Percentiles rank a stretch among this genome's conserved stretches.
Conservation (phyloP, 1,140 invertebrate species). For the Paralvinella palmiformis region DNA sequence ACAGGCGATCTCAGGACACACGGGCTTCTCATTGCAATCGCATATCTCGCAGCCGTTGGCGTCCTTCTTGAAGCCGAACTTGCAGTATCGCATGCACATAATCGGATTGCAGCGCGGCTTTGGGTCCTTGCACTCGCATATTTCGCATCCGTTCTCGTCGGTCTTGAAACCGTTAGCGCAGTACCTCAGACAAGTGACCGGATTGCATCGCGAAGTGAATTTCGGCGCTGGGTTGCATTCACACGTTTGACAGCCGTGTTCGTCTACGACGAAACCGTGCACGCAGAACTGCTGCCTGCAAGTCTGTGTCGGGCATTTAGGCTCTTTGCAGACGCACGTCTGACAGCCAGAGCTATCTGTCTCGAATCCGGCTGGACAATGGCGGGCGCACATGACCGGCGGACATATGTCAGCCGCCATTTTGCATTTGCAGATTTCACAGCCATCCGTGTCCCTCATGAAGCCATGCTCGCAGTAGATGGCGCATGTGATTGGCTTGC, state of each 20-base stretch:
- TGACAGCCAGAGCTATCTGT: conserved; percentile 6
- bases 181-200: neutral
- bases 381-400: neutral
- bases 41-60: conserved; percentile 9
- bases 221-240: neutral
- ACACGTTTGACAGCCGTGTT: conserved; percentile 10
- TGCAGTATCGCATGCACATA: neutral
- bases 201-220: neutral
- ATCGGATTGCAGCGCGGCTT: neutral
- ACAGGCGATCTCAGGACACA: neutral
- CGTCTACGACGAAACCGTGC: conserved; percentile 7
- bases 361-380: neutral
- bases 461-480: conserved; percentile 6
- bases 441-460: neutral
- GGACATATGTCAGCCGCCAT: neutral
- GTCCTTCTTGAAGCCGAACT: conserved; percentile 9
- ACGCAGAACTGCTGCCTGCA: conserved; percentile 3
- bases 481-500: neutral
- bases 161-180: conserved; percentile 7
- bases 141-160: conserved; percentile 13
- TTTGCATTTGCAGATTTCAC: conserved; percentile 10
- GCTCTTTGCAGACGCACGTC: neutral
- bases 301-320: neutral
- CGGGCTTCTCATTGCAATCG: neutral
- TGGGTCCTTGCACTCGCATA: neutral